Conservation (phyloP, 2,888 invertebrate species). For the Hesperia comma region DNA sequence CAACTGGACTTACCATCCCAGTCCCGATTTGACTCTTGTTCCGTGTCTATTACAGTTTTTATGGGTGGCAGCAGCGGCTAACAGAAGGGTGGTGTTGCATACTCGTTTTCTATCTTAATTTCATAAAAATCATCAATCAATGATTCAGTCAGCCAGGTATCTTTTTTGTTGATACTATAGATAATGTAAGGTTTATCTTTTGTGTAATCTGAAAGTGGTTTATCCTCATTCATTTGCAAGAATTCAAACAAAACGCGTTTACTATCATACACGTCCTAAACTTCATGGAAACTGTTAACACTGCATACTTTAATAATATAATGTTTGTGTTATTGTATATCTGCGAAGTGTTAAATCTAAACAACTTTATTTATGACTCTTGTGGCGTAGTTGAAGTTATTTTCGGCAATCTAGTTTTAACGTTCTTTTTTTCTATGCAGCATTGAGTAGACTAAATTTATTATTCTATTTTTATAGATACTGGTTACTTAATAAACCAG, state of each 20-base stretch:
- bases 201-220: too few relatives aligned
- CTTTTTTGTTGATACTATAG: too few relatives aligned
- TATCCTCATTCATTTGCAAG: conserved; percentile 16
- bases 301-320: conserved; percentile 16
- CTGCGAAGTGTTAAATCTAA: conserved; percentile 14
- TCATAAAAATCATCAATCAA: too few relatives aligned
- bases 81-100: too few relatives aligned
- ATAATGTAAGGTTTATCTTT: too few relatives aligned
- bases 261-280: conserved; percentile 15
- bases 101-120: too few relatives aligned
- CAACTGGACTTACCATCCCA: too few relatives aligned
- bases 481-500: too few relatives aligned
- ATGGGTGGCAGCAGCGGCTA: too few relatives aligned
- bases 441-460: neutral
- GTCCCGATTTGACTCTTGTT: too few relatives aligned
- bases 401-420: conserved; percentile 13
- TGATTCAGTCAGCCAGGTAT: too few relatives aligned
- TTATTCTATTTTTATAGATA: neutral
- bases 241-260: conserved; percentile 12
- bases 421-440: neutral
- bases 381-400: neutral
- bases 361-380: conserved; percentile 17
- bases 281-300: conserved; percentile 22
- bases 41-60: too few relatives aligned
- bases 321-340: conserved; percentile 9